These are phyloP conservation scores for Iphiclides podalirius DNA, from an alignment of 2,888 invertebrate species.

Conservation along the genomic window DNA sequence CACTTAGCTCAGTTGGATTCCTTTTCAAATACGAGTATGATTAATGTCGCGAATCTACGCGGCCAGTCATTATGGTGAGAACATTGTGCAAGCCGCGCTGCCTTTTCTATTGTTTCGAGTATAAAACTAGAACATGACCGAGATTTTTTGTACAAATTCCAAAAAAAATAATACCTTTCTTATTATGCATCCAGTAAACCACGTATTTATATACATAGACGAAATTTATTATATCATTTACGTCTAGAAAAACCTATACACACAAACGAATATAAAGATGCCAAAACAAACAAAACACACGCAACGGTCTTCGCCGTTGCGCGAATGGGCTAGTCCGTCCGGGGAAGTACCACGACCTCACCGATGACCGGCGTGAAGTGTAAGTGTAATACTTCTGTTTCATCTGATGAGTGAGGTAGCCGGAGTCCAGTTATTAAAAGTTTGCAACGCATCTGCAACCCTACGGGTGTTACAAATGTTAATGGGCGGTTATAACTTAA, in stretches of 20 bases:
- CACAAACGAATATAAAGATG: too few species aligned
- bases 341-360: too few species aligned
- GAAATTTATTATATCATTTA: not conserved
- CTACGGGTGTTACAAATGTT: too few species aligned
- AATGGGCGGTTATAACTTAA: too few species aligned
- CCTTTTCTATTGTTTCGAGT: slow-evolving; percentile 55
- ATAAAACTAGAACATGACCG: slow-evolving; percentile 50
- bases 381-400: too few species aligned
- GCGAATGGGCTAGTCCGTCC: too few species aligned
- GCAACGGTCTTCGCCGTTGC: too few species aligned
- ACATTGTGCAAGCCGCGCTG: slow-evolving; percentile 42
- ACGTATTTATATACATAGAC: not conserved
- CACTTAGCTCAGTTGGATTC: not conserved
- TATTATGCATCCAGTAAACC: not conserved
- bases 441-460: too few species aligned
- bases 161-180: not conserved
- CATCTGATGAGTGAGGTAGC: too few species aligned
- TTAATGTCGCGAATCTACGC: slow-evolving; percentile 25
- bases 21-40: slow-evolving; percentile 20
- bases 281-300: not conserved
- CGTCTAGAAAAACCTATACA: too few species aligned
- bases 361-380: too few species aligned
- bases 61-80: slow-evolving; percentile 56
- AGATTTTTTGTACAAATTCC: slow-evolving; percentile 26
- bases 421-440: too few species aligned